Percentiles rank a stretch among this genome's conserved stretches.
phyloP scores from a whole-genome alignment of 2,797 vertebrate genomes.

The Lepidocolaptes lacrymiger region DNA sequence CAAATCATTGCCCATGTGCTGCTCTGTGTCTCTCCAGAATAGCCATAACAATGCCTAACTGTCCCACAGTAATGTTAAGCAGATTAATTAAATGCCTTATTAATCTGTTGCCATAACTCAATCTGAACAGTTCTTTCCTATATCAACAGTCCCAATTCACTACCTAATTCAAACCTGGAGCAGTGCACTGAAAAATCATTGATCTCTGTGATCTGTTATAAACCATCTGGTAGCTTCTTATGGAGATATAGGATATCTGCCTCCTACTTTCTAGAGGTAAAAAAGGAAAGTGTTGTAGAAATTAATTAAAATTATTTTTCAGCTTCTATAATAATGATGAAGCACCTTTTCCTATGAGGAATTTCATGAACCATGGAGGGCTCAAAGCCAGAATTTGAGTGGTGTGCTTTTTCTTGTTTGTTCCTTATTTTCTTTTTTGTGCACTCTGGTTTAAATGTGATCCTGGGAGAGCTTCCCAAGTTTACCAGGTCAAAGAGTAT shows the following conservation, averaged over 20 bases:
- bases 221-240: not conserved
- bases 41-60: not conserved
- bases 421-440: not conserved
- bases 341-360: not conserved
- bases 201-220: not conserved
- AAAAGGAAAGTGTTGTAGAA: not conserved
- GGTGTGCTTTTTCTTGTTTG: not conserved
- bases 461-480: not conserved
- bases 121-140: not conserved
- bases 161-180: not conserved
- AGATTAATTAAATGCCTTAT: not conserved
- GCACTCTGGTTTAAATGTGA: not conserved
- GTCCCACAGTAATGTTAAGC: not conserved
- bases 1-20: not conserved
- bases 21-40: not conserved
- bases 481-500: not conserved
- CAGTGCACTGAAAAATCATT: not conserved
- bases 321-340: not conserved
- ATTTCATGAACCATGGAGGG: not conserved
- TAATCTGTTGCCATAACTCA: not conserved
- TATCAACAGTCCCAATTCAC: not conserved
- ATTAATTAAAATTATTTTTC: not conserved
- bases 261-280: not conserved
- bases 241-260: not conserved
- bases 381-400: not conserved